A percentile compares a stretch with the other conserved stretches of the same genome.
Evolutionary conservation across 2,797 vertebrate species (phyloP).

Genomic region (Artibeus lituratus): DNA sequence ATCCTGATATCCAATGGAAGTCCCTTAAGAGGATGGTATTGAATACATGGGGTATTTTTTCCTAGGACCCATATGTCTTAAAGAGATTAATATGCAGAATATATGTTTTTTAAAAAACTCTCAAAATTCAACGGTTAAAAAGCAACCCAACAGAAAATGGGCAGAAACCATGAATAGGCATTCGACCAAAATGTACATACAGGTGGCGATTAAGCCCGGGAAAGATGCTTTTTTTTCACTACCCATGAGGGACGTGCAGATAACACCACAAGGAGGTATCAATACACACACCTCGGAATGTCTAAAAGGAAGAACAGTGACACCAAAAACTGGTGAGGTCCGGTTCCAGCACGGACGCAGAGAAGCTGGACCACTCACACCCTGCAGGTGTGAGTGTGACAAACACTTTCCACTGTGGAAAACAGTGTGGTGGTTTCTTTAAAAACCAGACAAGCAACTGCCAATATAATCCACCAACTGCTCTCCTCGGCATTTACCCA

Average conservation of each 20-base stretch:
- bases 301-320: not conserved
- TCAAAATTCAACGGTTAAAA: not conserved
- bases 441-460: not conserved
- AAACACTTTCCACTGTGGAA: not conserved
- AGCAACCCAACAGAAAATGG: not conserved
- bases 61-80: not conserved
- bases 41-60: not conserved
- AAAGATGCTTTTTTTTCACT: not conserved
- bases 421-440: not conserved
- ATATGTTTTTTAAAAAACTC: not conserved
- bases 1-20: not conserved
- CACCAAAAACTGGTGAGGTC: not conserved
- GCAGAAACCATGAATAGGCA: not conserved
- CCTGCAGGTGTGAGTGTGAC: not conserved
- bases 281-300: fast-evolving
- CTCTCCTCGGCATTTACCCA: not conserved
- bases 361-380: not conserved
- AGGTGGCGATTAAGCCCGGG: not conserved
- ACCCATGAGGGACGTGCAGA: not conserved
- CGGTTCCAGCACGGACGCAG: not conserved
- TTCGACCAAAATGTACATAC: not conserved
- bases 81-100: not conserved
- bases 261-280: not conserved
- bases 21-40: not conserved
- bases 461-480: no score